Conservation (phyloP, 2,888 invertebrate species). For the Drosophila stalkeri region DNA sequence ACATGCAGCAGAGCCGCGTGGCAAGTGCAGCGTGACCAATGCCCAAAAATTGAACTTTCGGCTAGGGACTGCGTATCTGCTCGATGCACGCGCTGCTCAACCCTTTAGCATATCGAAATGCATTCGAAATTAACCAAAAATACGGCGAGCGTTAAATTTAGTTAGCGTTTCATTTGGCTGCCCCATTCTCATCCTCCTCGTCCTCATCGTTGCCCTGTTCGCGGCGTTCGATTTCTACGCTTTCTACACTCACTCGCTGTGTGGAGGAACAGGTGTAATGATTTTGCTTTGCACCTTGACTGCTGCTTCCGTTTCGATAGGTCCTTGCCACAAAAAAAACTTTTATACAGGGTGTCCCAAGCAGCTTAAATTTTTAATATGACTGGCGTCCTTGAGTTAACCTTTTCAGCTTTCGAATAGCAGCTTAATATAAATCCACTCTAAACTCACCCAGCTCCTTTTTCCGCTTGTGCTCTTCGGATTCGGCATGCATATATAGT, state of each 20-base stretch:
- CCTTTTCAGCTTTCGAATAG: conserved; percentile 4
- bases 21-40: conserved; percentile 61
- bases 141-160: conserved; percentile 52
- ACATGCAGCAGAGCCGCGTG: conserved; percentile 22
- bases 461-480: conserved; percentile 41
- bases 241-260: conserved; percentile 58
- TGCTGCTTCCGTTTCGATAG: conserved; percentile 66
- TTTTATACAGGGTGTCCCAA: conserved; percentile 58
- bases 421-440: no score
- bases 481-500: conserved; percentile 28
- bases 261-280: conserved; percentile 76
- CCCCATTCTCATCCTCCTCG: conserved; percentile 17
- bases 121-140: conserved; percentile 45
- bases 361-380: background rate
- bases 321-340: conserved; percentile 26
- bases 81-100: conserved; percentile 33
- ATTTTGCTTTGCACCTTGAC: conserved; percentile 80
- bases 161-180: conserved; percentile 26
- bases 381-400: background rate
- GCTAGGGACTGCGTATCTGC: background rate
- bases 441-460: conserved; percentile 38
- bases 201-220: conserved; percentile 14
- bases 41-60: conserved; percentile 45
- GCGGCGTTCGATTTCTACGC: conserved; percentile 65
- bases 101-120: conserved; percentile 38